Evolutionary conservation across 2,888 invertebrate species (phyloP), one percentile per base, ranked within the genome.

Genomic region (Tinea trinotella): DNA sequence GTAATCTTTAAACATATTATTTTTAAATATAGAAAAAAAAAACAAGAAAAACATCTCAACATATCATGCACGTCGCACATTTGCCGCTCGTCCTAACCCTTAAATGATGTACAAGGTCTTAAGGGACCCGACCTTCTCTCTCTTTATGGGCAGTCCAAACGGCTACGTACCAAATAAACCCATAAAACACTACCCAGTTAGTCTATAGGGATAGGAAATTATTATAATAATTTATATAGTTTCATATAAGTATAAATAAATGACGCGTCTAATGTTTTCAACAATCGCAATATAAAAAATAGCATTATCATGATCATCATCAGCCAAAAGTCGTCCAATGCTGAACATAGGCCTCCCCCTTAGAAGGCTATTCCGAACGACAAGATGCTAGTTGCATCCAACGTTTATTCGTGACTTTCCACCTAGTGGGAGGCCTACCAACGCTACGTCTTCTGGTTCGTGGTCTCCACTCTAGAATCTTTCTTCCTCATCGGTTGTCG

Each of bases 101-200:
- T 59, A 58, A 61, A 65, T 65, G 64, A 64, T 62, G 61, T 61
- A 64, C 62, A 61, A 59, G 57, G 59, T 56, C 61, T 60, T 61
- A 58, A 61, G 61, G 58, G 63, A 63, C 60, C 40, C 55, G 52
- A 9, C 22, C 50, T 50, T 24, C 50, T 13, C 20, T 18, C 48
- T 3, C 50, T 50, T 50, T 50, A 50, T 50, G 13, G 24, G 50
- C 24, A 40, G 40, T 4, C 40, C 15, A 15, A 40, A 40, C 12
- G 12, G 40, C 12, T 7, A 40, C 13, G 40, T 40, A 40, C 13
- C 40, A 12, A 40, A 15, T 40, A 40, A 40, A 40, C 40, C 40
- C 13, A 15, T 15, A 40, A 30, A 30, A 30, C n/a, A 30, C 30
- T 30, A 30, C 30, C 30, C 30, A 30, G 30, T 30, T 7, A 30